A percentile compares a stretch with the other conserved stretches of the same genome.
Conservation (phyloP, 2,113 vertebrate species). For the Haplochromis burtoni region DNA sequence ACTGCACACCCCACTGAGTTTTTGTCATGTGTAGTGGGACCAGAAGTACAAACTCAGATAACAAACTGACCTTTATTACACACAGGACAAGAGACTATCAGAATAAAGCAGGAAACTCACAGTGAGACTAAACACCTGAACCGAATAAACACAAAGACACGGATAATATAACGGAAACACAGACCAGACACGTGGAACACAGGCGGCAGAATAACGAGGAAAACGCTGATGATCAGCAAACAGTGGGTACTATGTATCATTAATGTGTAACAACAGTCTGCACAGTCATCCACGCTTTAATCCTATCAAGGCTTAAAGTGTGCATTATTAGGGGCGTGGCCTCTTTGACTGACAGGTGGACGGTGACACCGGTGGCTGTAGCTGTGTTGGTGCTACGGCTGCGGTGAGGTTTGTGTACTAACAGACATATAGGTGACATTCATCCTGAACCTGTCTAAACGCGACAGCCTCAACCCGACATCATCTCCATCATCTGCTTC, state of each 20-base stretch:
- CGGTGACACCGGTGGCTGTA: accelerated
- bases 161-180: accelerated
- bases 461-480: not conserved
- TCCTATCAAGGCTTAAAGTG: not conserved
- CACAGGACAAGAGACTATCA: not conserved
- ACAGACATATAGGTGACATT: not conserved
- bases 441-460: not conserved
- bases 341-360: not conserved
- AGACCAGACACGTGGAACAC: not conserved
- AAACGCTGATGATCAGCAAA: not conserved
- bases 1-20: not conserved
- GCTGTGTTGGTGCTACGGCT: not conserved
- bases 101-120: not conserved
- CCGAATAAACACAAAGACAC: not conserved
- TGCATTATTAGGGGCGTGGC: not conserved
- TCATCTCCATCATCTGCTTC: not conserved
- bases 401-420: not conserved
- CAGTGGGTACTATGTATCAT: not conserved
- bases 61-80: not conserved
- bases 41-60: not conserved
- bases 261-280: not conserved
- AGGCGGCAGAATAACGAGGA: not conserved
- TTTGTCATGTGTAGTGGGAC: not conserved
- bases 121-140: not conserved
- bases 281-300: not conserved